Percentiles rank a stretch among this genome's conserved stretches.
Conservation (phyloP, 1,140 invertebrate species). For the Cepaea nemoralis region DNA sequence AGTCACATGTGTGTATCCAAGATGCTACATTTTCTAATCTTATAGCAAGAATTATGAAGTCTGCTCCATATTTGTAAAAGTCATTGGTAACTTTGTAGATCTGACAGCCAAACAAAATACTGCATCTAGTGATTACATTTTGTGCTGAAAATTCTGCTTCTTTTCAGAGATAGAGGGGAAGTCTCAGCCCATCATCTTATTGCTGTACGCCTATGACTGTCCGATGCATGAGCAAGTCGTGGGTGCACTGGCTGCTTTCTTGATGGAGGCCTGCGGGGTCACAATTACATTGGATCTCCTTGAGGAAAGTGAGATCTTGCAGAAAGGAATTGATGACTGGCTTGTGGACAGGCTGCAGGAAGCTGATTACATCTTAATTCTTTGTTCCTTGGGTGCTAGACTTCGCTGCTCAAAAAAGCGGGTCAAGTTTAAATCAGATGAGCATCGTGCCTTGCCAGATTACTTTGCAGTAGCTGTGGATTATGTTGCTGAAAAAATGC, state of each 20-base stretch:
- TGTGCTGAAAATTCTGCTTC: too few relatives aligned
- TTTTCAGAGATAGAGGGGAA: slow-evolving; percentile 63
- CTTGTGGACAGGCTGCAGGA: slow-evolving; percentile 63
- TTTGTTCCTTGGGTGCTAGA: slow-evolving; percentile 67
- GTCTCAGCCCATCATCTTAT: slow-evolving; percentile 57
- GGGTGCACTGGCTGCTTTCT: slow-evolving; percentile 59
- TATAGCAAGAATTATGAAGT: too few relatives aligned
- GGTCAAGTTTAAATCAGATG: slow-evolving; percentile 56
- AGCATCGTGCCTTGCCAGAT: slow-evolving; percentile 57
- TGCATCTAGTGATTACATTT: too few relatives aligned
- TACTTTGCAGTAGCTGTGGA: slow-evolving; percentile 68
- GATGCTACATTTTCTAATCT: too few relatives aligned
- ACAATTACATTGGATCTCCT: slow-evolving; percentile 65
- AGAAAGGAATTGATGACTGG: slow-evolving; percentile 64
- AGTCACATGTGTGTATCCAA: too few relatives aligned
- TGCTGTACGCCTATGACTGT: slow-evolving; percentile 66
- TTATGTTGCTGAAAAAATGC: slow-evolving; percentile 68
- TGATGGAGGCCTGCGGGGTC: slow-evolving; percentile 66
- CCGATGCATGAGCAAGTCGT: slow-evolving; percentile 64
- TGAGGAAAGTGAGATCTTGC: slow-evolving; percentile 62
- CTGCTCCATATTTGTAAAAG: too few relatives aligned
- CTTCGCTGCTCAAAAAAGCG: slow-evolving; percentile 65
- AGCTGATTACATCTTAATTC: slow-evolving; percentile 65
- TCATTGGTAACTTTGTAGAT: too few relatives aligned
- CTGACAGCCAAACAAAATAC: too few relatives aligned